A percentile compares a stretch with the other conserved stretches of the same genome.
These are phyloP conservation scores for Caracal caracal DNA, from an alignment of 2,113 vertebrate species.

Conservation along the genomic window DNA sequence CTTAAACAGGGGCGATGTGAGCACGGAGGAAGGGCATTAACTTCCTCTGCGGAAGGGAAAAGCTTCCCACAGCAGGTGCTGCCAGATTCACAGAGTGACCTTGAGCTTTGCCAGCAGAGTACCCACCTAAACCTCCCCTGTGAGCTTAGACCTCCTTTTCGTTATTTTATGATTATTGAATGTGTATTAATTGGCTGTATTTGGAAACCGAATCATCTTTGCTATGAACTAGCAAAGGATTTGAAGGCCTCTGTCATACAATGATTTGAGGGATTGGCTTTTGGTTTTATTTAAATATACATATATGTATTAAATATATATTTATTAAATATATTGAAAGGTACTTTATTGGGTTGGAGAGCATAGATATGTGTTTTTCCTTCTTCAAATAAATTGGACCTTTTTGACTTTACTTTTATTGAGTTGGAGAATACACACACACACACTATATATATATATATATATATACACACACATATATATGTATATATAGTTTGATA, in stretches of 20 bases:
- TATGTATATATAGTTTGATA: neutral
- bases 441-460: neutral
- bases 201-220: neutral
- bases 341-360: neutral
- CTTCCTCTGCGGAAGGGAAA: fast-evolving
- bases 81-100: neutral
- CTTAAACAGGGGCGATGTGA: neutral
- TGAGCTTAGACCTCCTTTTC: neutral
- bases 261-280: neutral
- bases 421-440: neutral
- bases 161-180: neutral
- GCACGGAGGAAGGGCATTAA: neutral
- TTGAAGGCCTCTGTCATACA: neutral
- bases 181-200: neutral
- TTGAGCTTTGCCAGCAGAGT: neutral
- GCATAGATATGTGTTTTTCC: neutral
- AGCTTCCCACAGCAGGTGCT: neutral
- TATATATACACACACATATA: fast-evolving
- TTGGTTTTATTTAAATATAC: neutral
- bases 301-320: too few relatives aligned
- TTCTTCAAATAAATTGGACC: neutral
- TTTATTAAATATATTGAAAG: neutral
- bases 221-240: neutral
- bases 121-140: neutral
- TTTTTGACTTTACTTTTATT: neutral